These are phyloP conservation scores for Neosalanx taihuensis DNA, from an alignment of 2,797 vertebrate species.

Conservation along the genomic window DNA sequence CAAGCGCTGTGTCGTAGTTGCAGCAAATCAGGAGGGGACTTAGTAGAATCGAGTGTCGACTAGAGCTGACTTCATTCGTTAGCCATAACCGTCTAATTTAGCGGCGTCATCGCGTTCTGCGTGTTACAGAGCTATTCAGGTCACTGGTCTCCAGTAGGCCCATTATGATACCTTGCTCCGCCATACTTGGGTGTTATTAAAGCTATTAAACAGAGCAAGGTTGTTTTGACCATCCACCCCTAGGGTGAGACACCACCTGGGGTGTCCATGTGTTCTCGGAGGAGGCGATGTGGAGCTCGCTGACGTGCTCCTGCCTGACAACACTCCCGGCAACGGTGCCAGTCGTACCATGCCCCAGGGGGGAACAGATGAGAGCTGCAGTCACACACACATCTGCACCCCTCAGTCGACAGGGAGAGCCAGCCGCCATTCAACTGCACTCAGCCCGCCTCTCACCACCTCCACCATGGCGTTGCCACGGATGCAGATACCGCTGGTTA, in stretches of 20 bases:
- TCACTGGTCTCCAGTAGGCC: background rate
- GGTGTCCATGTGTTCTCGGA: background rate
- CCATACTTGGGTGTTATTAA: background rate
- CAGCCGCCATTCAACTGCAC: background rate
- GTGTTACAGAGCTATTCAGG: conserved; percentile 9
- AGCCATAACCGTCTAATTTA: background rate
- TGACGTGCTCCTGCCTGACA: conserved; percentile 27
- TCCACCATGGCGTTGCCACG: background rate
- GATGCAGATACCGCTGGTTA: background rate
- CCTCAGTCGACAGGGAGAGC: conserved; percentile 19
- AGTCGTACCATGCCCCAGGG: background rate
- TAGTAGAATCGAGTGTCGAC: too few relatives aligned
- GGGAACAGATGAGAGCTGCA: conserved; percentile 31
- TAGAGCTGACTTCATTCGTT: background rate
- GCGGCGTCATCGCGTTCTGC: background rate
- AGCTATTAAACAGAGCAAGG: conserved; percentile 12
- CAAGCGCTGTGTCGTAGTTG: too few relatives aligned
- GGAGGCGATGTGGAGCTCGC: conserved; percentile 15
- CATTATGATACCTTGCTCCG: conserved; percentile 13
- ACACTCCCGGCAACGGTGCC: conserved; percentile 18
- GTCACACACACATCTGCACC: conserved; percentile 26
- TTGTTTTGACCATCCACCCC: background rate
- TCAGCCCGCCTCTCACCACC: conserved; percentile 6
- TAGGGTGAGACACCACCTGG: background rate
- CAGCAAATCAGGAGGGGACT: too few relatives aligned